phyloP scores from a whole-genome alignment of 2,888 invertebrate species.

The Petrolisthes cinctipes region DNA sequence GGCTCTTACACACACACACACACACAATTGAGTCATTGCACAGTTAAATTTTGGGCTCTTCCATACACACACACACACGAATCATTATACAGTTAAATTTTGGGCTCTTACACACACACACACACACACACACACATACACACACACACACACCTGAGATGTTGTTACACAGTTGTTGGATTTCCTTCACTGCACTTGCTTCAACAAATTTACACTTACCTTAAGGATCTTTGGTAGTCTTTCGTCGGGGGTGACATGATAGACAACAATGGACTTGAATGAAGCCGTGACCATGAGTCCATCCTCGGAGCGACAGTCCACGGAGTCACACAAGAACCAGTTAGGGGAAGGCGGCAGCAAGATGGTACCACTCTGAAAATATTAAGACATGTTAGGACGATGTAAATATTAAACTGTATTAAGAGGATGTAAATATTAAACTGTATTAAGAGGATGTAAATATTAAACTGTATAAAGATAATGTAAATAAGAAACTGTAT shows the following conservation, averaged over 20 bases:
- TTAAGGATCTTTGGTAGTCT: conserved; percentile 48
- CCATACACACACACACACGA: no score
- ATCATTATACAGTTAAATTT: no score
- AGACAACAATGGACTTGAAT: conserved; percentile 54
- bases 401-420: background rate
- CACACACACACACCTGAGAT: no score
- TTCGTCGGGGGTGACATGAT: conserved; percentile 28
- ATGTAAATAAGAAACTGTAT: background rate
- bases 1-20: background rate
- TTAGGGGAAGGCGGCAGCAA: conserved; percentile 62
- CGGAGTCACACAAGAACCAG: conserved; percentile 53
- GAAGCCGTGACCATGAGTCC: conserved; percentile 44
- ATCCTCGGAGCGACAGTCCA: conserved; percentile 49
- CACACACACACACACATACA: no score
- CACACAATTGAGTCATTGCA: no score
- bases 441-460: background rate
- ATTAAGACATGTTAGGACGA: background rate
- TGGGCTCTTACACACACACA: no score
- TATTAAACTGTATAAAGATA: background rate
- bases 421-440: background rate
- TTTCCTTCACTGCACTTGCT: no score
- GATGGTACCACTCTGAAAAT: conserved; percentile 40
- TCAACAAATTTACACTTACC: no score
- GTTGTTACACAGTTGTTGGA: no score
- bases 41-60: no score